phyloP scores from a whole-genome alignment of 2,888 invertebrate species.

The Adela reaumurella region DNA sequence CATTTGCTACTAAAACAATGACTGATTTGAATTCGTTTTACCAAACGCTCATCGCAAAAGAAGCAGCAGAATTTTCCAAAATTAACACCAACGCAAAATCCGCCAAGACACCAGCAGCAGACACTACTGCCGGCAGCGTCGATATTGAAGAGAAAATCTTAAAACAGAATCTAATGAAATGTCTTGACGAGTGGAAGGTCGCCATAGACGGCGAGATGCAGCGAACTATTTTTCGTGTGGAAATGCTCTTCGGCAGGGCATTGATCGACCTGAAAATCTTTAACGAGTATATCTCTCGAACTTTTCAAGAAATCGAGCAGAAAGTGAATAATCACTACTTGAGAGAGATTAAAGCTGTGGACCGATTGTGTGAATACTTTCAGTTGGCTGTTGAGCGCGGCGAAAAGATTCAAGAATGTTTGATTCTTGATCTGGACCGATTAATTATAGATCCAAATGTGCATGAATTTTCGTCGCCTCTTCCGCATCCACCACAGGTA shows the following conservation, averaged over 20 bases:
- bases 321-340: slow-evolving; percentile 41
- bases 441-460: slow-evolving; percentile 47
- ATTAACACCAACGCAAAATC: slow-evolving; percentile 22
- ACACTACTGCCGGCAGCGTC: neutral
- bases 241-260: slow-evolving; percentile 32
- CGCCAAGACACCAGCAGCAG: slow-evolving; percentile 28
- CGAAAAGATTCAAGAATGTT: slow-evolving; percentile 36
- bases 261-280: slow-evolving; percentile 39
- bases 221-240: slow-evolving; percentile 41
- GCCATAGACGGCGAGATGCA: slow-evolving; percentile 55
- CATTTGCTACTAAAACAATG: slow-evolving; percentile 30
- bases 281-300: slow-evolving; percentile 33
- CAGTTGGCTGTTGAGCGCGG: slow-evolving; percentile 50
- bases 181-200: slow-evolving; percentile 56
- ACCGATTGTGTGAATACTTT: slow-evolving; percentile 45
- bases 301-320: slow-evolving; percentile 39
- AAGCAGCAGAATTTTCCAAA: slow-evolving; percentile 36
- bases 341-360: slow-evolving; percentile 45
- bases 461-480: slow-evolving; percentile 23
- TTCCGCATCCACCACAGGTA: slow-evolving; percentile 16
- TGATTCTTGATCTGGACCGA: slow-evolving; percentile 43
- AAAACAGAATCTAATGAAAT: slow-evolving; percentile 35
- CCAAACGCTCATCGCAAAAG: slow-evolving; percentile 28
- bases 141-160: slow-evolving; percentile 26
- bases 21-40: slow-evolving; percentile 33